Conservation (phyloP, 2,888 invertebrate genomes). For the Microctonus brassicae region DNA sequence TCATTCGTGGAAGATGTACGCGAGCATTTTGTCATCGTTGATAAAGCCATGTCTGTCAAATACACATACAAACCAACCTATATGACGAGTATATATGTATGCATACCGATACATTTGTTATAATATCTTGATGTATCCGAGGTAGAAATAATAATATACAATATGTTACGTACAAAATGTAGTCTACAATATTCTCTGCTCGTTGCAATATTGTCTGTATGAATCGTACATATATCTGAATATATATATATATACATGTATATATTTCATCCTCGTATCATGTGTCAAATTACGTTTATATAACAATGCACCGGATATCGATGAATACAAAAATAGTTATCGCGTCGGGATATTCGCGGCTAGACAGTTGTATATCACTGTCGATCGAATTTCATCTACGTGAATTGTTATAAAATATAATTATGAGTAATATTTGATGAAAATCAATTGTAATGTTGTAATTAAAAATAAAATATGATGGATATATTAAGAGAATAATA, state of each 20-base stretch:
- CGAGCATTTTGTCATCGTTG: conserved; percentile 38
- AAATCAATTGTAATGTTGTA: not conserved
- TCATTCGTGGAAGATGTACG: conserved; percentile 36
- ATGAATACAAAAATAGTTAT: conserved; percentile 29
- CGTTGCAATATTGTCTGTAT: not conserved
- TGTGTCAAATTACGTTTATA: conserved; percentile 38
- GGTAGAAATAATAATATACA: conserved; percentile 20
- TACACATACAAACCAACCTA: conserved; percentile 27
- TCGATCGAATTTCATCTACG: not conserved
- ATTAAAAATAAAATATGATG: not conserved
- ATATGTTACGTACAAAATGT: not conserved
- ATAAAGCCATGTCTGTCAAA: conserved; percentile 40
- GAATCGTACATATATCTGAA: not conserved
- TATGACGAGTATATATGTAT: conserved; percentile 21
- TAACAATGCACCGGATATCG: conserved; percentile 34
- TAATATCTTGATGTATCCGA: conserved; percentile 14
- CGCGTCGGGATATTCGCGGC: not conserved
- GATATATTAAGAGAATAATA: not conserved
- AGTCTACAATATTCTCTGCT: conserved; percentile 1
- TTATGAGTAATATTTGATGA: not conserved
- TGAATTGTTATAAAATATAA: not conserved
- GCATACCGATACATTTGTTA: conserved; percentile 17
- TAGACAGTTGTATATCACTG: not conserved
- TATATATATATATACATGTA: not conserved
- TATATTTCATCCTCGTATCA: conserved; percentile 28